Base-by-base conservation (phyloP, 2,888 invertebrate genomes). In the Latrodectus elegans region DNA sequence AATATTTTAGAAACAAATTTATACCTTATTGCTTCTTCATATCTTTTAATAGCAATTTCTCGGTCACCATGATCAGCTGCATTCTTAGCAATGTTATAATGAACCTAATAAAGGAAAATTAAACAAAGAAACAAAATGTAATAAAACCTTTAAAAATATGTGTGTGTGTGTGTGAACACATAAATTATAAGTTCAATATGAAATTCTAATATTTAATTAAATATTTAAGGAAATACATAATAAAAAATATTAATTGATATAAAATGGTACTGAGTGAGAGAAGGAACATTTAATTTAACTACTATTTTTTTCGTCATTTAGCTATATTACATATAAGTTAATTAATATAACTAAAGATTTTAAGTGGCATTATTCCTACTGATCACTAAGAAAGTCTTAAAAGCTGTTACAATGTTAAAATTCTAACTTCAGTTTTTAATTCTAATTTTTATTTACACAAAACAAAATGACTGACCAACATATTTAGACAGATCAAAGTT, bases 11-110 rank as follows among this genome's bases (percentile, higher is more conserved):
- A 60, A 60, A 60, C 60, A 60, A 60, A n/a, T 60, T 72, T 70
- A 70, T 92, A 95, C 95, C 94, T 93, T 83, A 97, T 94, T 51
- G 97, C 96, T 91, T 94, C 94, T 91, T 94, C 94, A 92, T 99
- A 99, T 92, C 96, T 95, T 51, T 93, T 91, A 82, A 97, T 94
- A 0, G 98, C 98, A 90, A 94, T 93, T 17, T 93, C 92, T 71
- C 93, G 93, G 88, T 96, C 93, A 10, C 95, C 95, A 55, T 93
- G 93, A 91, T 97, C 97, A 0, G 95, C 96, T 15, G 96, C 95
- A 88, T 95, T 95, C 92, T 98, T 98, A 0, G 96, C 99, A 79
- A 98, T 95, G 92, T 99, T 99, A 92, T 99, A 99, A 90, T 94
- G 94, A 4, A 93, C 96, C 92, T 92, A 87, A 72, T 64, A 72